A percentile compares a stretch with the other conserved stretches of the same genome.
Evolutionary conservation across 2,888 invertebrate genomes (phyloP).

Genomic region (Harmothoe impar): DNA sequence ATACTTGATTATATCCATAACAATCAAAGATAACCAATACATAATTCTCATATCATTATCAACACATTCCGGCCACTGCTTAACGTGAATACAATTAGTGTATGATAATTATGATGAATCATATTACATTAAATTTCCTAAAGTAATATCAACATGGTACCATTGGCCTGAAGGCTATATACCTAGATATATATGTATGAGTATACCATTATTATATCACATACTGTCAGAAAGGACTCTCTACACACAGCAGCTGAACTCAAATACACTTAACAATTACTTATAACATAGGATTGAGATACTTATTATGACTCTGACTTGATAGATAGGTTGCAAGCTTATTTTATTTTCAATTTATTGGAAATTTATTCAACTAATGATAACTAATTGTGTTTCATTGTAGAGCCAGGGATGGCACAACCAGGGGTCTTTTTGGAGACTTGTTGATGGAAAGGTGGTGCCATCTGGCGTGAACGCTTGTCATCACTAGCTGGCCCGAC

Average conservation of each 20-base stretch:
- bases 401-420: neutral
- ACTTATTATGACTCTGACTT: neutral
- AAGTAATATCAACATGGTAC: constrained; percentile 14
- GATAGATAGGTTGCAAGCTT: neutral
- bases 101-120: neutral
- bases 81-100: neutral
- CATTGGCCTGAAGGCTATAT: neutral
- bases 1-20: neutral
- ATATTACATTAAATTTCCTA: constrained; percentile 12
- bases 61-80: neutral
- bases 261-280: neutral
- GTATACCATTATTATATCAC: neutral
- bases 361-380: neutral
- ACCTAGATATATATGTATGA: neutral
- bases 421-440: neutral
- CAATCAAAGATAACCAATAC: constrained; percentile 35
- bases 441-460: neutral
- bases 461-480: neutral
- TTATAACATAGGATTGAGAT: neutral
- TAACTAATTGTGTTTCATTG: neutral
- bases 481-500: too few relatives aligned
- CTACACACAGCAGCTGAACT: neutral
- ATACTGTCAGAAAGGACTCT: neutral
- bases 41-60: neutral
- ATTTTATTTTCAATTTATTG: neutral